Evolutionary conservation across 2,888 invertebrate species (phyloP).

Genomic region (Chloroclysta siterata): DNA sequence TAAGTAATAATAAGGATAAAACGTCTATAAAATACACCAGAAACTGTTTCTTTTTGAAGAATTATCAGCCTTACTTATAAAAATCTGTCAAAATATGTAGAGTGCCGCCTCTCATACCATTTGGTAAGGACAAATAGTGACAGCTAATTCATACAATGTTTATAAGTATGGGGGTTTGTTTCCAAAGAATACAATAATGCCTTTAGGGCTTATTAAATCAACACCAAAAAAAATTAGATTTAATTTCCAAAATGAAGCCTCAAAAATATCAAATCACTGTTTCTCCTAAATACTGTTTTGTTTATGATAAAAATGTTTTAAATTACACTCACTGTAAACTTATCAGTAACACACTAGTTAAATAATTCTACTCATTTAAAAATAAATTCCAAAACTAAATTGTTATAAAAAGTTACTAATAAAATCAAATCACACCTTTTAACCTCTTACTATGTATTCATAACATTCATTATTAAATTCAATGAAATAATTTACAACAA

Average conservation of each 20-base stretch:
- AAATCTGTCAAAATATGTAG: neutral
- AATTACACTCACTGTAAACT: slow-evolving; percentile 58
- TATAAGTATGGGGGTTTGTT: neutral
- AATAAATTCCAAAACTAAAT: slow-evolving; percentile 59
- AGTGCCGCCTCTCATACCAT: neutral
- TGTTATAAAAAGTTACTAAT: slow-evolving; percentile 60
- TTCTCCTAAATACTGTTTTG: slow-evolving; percentile 70
- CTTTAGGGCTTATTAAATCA: slow-evolving; percentile 17
- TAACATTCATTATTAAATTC: slow-evolving; percentile 73
- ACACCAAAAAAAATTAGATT: slow-evolving; percentile 46
- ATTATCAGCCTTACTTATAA: neutral
- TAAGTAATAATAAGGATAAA: slow-evolving; percentile 49
- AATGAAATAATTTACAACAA: slow-evolving; percentile 81
- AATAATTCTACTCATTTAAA: slow-evolving; percentile 47
- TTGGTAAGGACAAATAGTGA: neutral
- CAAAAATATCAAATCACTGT: slow-evolving; percentile 73
- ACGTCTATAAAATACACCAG: slow-evolving; percentile 68
- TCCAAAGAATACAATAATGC: neutral
- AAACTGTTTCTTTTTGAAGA: slow-evolving; percentile 50
- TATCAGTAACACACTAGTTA: slow-evolving; percentile 46
- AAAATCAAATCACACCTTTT: slow-evolving; percentile 71
- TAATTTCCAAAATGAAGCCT: slow-evolving; percentile 65
- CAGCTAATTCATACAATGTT: neutral
- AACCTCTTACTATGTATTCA: slow-evolving; percentile 62
- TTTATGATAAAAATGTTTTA: slow-evolving; percentile 55